phyloP scores from a whole-genome alignment of 1,140 invertebrate species.

The Helicoverpa zea region DNA sequence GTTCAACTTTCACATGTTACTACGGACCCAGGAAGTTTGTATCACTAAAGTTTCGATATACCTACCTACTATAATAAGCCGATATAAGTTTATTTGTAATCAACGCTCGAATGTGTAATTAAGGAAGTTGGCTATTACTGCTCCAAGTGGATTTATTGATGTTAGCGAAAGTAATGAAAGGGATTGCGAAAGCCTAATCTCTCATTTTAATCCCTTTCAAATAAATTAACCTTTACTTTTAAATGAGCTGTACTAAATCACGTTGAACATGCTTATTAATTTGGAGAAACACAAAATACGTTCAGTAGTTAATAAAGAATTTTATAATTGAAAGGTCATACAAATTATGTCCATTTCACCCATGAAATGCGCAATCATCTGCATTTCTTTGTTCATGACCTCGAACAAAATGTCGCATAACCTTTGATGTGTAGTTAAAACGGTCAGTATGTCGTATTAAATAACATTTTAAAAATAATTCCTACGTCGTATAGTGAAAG shows the following conservation, averaged over 20 bases:
- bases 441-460: conserved; percentile 82
- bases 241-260: conserved; percentile 28
- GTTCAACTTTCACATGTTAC: conserved; percentile 44
- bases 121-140: conserved; percentile 8
- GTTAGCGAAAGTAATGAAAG: conserved; percentile 39
- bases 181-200: conserved; percentile 25
- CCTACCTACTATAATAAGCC: neutral
- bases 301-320: conserved; percentile 8
- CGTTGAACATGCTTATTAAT: neutral
- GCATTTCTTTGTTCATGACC: conserved; percentile 57
- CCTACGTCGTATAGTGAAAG: conserved; percentile 77
- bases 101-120: conserved; percentile 3
- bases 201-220: conserved; percentile 27
- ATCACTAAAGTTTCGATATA: conserved; percentile 23
- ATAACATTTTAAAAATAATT: conserved; percentile 79
- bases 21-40: conserved; percentile 36
- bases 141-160: conserved; percentile 30
- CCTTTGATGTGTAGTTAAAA: conserved; percentile 66
- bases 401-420: conserved; percentile 70
- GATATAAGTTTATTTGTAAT: conserved; percentile 34
- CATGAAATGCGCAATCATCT: conserved; percentile 19
- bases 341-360: neutral
- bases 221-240: conserved; percentile 20
- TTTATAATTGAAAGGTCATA: conserved; percentile 8
- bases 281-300: neutral